A percentile compares a stretch with the other conserved stretches of the same genome.
Evolutionary conservation across 1,140 invertebrate genomes (phyloP).

Genomic region (Drosophila littoralis): DNA sequence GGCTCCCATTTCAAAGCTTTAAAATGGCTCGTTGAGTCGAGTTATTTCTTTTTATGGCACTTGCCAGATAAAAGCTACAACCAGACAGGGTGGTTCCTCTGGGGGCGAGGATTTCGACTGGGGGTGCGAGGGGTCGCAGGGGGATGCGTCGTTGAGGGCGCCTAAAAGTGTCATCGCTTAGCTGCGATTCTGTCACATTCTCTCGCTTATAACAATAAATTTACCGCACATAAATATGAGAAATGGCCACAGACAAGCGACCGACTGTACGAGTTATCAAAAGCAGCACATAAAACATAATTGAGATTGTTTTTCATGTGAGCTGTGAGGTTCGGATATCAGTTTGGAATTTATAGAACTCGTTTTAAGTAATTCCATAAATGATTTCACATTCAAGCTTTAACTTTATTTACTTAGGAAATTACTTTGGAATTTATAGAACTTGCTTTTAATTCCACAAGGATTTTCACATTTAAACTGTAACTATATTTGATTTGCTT

Average conservation of each 20-base stretch:
- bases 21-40: conserved; percentile 68
- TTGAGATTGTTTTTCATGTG: conserved; percentile 67
- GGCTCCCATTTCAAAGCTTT: conserved; percentile 55
- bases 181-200: conserved; percentile 70
- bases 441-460: too few relatives aligned
- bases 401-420: neutral
- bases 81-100: neutral
- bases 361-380: neutral
- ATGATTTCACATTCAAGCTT: neutral
- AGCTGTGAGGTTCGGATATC: conserved; percentile 10
- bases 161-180: conserved; percentile 60
- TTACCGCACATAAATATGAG: conserved; percentile 68
- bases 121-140: neutral
- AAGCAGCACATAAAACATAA: conserved; percentile 67
- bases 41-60: conserved; percentile 65
- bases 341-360: too few relatives aligned
- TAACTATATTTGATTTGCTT: neutral
- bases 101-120: too few relatives aligned
- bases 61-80: conserved; percentile 63
- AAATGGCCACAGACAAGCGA: conserved; percentile 53
- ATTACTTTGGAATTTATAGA: too few relatives aligned
- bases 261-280: conserved; percentile 55
- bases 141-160: neutral
- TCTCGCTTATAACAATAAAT: conserved; percentile 61
- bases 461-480: neutral